Base-by-base conservation (phyloP, 2,113 vertebrate species). In the Thomomys bottae region DNA sequence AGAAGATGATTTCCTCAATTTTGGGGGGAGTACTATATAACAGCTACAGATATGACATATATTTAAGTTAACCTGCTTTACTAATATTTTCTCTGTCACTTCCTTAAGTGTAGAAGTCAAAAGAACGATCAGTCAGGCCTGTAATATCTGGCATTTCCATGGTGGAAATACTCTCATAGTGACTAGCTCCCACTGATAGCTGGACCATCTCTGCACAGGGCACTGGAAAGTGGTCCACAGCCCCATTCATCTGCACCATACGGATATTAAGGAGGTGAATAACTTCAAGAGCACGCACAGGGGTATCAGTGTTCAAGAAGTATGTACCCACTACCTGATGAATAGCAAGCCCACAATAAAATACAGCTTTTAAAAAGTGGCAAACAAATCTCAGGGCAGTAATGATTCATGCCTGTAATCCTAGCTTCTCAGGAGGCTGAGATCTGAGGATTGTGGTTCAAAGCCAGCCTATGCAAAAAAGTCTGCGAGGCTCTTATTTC, bases 191-290 rank as follows among this genome's bases (percentile, higher is more conserved):
- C 20, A 6, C 30, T 1, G 38, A 23, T 71, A 4, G 12, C 0
- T 10, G 32, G 12, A 26, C 3, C 7, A 2, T 10, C 66, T 1
- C 24, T 26, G 66, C 54, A 6, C 3, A 1, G 57, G 73, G 32
- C 23, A 7, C 0, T 32, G 26, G 32, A 30, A 38, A 54, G 12
- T 3, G 4, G n/a, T 1, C 0, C 0, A 0, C 71, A 3, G 10
- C 1, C 6, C 49, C 49, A 54, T 54, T 54, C 14, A 14, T 14
- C 12, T 54, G 49, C 15, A 54, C 49, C 49, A 54, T 17, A 14
- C 49, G 17, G 49, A 54, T 54, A 2, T 8, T 9, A 0, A 0
- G 9, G 42, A 8, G 15, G 70, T 9, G 12, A 61, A 8, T 17
- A 21, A 38, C 75, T 20, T 40, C 5, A 6, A 24, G 49, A 45